Conservation (phyloP, 1,140 invertebrate genomes). For the Pogonomyrmex californicus region DNA sequence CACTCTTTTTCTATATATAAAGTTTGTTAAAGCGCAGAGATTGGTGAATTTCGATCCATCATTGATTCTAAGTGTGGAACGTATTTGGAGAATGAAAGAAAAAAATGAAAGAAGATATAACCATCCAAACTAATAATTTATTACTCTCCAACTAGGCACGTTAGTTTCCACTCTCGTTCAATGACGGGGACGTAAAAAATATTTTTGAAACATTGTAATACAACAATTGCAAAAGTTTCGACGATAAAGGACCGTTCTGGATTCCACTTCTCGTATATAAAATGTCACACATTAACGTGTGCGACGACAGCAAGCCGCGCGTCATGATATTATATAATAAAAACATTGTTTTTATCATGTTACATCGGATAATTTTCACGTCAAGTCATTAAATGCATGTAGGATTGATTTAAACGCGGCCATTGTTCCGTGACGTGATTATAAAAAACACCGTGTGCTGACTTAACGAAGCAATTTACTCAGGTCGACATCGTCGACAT, state of each 20-base stretch:
- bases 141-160: neutral
- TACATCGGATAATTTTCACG: neutral
- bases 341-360: neutral
- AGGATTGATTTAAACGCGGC: neutral
- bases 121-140: neutral
- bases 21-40: neutral
- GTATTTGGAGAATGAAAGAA: neutral
- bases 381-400: neutral
- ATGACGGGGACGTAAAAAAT: neutral
- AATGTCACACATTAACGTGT: neutral
- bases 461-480: conserved; percentile 22
- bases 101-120: neutral
- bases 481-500: conserved; percentile 2
- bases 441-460: conserved; percentile 28
- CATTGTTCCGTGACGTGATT: conserved; percentile 24
- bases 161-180: neutral
- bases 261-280: neutral
- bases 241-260: neutral
- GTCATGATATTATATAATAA: no score
- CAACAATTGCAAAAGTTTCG: neutral
- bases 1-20: neutral
- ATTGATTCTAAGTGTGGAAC: neutral
- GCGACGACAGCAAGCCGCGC: no score
- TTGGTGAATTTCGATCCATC: neutral
- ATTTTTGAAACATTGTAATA: neutral